phyloP scores from a whole-genome alignment of 2,113 vertebrate genomes.

The Anser cygnoides region DNA sequence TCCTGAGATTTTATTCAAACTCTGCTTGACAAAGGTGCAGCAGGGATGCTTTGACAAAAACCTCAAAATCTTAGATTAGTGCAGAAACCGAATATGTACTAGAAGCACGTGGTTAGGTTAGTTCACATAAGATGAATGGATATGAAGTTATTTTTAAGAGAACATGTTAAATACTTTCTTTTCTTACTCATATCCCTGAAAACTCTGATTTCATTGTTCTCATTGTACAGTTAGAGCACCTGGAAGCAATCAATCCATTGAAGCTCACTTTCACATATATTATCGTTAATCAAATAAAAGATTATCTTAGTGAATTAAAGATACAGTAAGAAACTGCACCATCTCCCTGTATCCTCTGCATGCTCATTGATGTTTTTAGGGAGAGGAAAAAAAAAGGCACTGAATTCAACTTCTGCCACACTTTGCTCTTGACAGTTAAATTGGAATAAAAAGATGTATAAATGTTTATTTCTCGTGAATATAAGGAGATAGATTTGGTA shows the following conservation, averaged over 20 bases:
- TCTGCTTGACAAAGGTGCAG: not conserved
- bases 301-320: conserved; percentile 2
- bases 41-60: not conserved
- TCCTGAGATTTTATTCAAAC: not conserved
- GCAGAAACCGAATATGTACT: not conserved
- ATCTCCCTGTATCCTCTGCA: not conserved
- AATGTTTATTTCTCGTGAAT: not conserved
- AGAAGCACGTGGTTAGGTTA: not conserved
- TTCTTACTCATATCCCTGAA: not conserved
- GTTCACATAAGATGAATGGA: not conserved
- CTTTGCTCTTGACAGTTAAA: not conserved
- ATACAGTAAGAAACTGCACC: not conserved
- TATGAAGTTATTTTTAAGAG: not conserved
- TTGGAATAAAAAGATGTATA: not conserved
- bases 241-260: not conserved
- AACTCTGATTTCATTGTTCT: not conserved
- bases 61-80: not conserved
- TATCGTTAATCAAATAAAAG: not conserved
- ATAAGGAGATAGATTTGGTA: not conserved
- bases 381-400: not conserved
- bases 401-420: not conserved
- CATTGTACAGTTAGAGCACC: not conserved
- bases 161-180: not conserved
- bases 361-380: not conserved
- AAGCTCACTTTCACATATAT: not conserved